Evolutionary conservation across 2,113 vertebrate genomes (phyloP), one percentile per base, ranked within the genome.

Genomic region (human (Homo sapiens)): DNA sequence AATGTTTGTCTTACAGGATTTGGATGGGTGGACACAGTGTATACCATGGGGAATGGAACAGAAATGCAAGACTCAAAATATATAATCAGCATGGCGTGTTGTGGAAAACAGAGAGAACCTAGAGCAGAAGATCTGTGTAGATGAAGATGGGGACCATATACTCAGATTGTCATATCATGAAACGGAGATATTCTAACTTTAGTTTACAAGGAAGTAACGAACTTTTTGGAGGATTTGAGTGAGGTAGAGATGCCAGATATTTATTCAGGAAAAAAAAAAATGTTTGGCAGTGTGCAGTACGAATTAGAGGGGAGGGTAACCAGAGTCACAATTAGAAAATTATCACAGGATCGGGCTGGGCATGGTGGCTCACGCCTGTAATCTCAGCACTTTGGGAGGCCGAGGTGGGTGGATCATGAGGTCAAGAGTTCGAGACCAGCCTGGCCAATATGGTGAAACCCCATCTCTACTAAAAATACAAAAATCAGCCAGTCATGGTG

Each of bases 271-370:
- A 1, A 14, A 59, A 40, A 30, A 43, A 17, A 86, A 86, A 10
- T 73, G 25, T 64, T 95, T 88, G 40, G 17, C 35, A n/a, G 68
- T 78, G 78, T 48, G 2, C n/a, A 27, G 17, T 38, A 16, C 0
- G 6, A 66, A 64, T 78, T 88, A 76, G 38, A 83, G 25, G 48
- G 38, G 64, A 96, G 22, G 25, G 52, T 94, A 86, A 79, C 35
- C 14, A 82, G 70, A 93, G 23, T 73, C 27, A 89, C n/a, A 94
- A 94, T 81, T 81, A 32, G 57, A 59, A 93, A 84, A 52, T 61
- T 80, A 25, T 93, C 79, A 48, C 23, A 57, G n/a, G 35, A 20
- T 88, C 3, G 61, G 25, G 61, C 61, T 1, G 27, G 61, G 61
- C 27, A 5, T 2, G 5, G 27, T 30, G 61, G 61, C 27, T 64